Percentiles rank a stretch among this genome's conserved stretches.
Evolutionary conservation across 2,888 invertebrate genomes (phyloP).

Genomic region (Formica aserva): DNA sequence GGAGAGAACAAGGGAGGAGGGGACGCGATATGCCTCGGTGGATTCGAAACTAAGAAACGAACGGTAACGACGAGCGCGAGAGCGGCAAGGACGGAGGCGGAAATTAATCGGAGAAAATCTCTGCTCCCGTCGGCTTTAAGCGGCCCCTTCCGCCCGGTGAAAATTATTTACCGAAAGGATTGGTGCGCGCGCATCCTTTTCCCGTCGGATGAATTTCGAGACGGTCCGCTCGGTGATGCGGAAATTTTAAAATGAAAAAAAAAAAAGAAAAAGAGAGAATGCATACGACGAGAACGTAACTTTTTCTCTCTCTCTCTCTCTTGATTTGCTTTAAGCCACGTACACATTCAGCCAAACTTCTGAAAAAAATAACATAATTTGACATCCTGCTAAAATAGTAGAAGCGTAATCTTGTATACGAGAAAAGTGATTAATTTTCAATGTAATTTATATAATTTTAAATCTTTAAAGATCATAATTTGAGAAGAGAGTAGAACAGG

Average conservation of each 20-base stretch:
- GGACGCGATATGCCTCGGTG: constrained; percentile 55
- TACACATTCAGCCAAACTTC: constrained; percentile 6
- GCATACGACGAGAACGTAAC: constrained; percentile 13
- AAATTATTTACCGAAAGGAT: constrained; percentile 55
- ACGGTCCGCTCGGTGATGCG: constrained; percentile 41
- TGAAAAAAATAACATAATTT: constrained; percentile 31
- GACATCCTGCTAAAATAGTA: neutral
- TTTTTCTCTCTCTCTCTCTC: neutral
- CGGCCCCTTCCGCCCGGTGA: constrained; percentile 51
- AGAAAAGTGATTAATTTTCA: constrained; percentile 20
- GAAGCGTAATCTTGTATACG: constrained; percentile 9
- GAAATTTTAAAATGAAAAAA: constrained; percentile 31
- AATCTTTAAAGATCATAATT: neutral
- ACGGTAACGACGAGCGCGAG: constrained; percentile 52
- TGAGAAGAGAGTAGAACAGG: neutral
- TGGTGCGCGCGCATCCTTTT: constrained; percentile 45
- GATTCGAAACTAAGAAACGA: constrained; percentile 62
- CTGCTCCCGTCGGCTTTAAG: constrained; percentile 58
- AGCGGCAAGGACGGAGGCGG: constrained; percentile 56
- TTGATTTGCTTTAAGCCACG: constrained; percentile 31
- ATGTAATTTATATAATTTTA: neutral
- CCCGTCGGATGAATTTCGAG: constrained; percentile 51
- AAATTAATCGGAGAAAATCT: constrained; percentile 62
- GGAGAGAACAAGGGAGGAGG: neutral
- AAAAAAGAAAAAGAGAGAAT: neutral